phyloP scores from a whole-genome alignment of 2,113 vertebrate genomes.

The Romanogobio albipinnatus region DNA sequence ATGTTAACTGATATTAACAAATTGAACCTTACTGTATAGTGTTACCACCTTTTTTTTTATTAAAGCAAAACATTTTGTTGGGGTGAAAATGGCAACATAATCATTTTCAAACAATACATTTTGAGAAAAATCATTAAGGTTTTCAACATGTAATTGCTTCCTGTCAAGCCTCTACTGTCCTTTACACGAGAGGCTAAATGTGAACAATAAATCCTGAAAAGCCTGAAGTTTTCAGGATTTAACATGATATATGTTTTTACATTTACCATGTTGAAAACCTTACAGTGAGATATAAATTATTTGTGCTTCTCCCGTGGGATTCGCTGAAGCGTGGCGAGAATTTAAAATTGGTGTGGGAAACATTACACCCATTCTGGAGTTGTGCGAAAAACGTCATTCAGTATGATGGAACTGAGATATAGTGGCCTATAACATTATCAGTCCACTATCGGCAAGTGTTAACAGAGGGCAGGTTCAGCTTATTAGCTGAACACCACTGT shows the following conservation, averaged over 20 bases:
- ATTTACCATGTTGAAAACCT: neutral
- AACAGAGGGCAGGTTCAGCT: conserved; percentile 43
- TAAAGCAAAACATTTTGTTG: too few species aligned
- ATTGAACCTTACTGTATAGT: too few species aligned
- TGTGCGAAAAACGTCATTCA: neutral
- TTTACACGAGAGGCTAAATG: neutral
- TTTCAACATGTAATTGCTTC: neutral
- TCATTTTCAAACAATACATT: too few species aligned
- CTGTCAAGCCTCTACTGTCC: neutral
- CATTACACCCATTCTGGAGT: conserved; percentile 40
- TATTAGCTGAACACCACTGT: conserved; percentile 58
- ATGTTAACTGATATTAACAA: too few species aligned
- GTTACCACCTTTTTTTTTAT: too few species aligned
- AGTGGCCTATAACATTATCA: conserved; percentile 41
- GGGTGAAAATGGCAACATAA: too few species aligned
- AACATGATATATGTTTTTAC: neutral
- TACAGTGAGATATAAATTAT: neutral
- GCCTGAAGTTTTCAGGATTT: neutral
- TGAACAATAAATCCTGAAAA: neutral
- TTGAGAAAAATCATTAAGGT: too few species aligned
- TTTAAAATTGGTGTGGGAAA: conserved; percentile 12
- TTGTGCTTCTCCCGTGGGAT: neutral
- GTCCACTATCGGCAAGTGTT: conserved; percentile 43
- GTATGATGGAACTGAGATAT: conserved; percentile 11
- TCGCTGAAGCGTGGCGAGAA: neutral